Conservation (phyloP, 2,113 vertebrate species). For the Calyptomena viridis region DNA sequence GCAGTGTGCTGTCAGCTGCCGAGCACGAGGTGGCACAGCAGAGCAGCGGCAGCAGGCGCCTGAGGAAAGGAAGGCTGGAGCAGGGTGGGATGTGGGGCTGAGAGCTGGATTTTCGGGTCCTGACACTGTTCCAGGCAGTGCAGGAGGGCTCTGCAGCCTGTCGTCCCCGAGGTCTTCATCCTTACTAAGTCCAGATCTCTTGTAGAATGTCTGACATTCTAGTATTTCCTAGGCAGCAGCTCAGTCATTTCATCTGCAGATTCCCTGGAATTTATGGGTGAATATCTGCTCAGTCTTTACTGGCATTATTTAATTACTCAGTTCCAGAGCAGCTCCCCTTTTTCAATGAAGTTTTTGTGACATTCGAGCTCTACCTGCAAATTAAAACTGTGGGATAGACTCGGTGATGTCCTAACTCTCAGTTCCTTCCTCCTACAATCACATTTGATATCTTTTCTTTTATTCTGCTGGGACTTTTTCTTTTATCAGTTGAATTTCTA, state of each 20-base stretch:
- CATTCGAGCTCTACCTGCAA: not conserved
- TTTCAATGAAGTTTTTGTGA: not conserved
- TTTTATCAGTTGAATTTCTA: not conserved
- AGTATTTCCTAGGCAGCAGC: not conserved
- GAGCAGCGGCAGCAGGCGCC: not conserved
- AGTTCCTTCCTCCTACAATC: not conserved
- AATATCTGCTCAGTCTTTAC: not conserved
- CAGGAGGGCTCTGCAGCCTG: not conserved
- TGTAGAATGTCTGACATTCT: not conserved
- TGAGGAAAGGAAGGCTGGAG: not conserved
- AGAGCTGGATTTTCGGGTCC: not conserved
- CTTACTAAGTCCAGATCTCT: not conserved
- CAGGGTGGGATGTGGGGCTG: rapidly evolving
- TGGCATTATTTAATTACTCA: not conserved
- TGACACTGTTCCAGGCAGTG: not conserved
- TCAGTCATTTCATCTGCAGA: not conserved
- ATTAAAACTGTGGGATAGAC: not conserved
- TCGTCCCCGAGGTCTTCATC: rapidly evolving
- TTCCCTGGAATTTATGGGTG: not conserved
- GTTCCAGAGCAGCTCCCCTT: not conserved
- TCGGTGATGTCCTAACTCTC: not conserved
- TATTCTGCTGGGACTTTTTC: not conserved
- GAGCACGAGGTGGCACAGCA: not conserved
- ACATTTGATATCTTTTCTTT: not conserved
- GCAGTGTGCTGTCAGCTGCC: not conserved